phyloP scores from a whole-genome alignment of 2,797 vertebrate genomes.

The Pseudomugil tenellus region DNA sequence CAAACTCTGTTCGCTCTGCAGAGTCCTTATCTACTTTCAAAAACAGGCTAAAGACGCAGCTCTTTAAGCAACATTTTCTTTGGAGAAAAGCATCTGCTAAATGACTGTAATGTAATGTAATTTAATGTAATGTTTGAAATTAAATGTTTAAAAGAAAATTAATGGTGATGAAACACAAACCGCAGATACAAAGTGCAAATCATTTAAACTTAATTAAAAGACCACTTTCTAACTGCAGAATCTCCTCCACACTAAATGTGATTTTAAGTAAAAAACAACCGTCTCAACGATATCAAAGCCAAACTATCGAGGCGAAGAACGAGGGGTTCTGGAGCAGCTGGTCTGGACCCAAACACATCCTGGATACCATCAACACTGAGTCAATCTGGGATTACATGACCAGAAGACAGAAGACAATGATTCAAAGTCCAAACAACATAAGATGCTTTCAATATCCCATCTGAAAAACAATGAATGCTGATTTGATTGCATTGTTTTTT shows the following conservation, averaged over 20 bases:
- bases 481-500: conserved; percentile 6
- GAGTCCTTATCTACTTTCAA: too few species aligned
- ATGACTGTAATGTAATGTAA: too few species aligned
- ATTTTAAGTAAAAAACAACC: not conserved
- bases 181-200: too few species aligned
- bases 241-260: not conserved
- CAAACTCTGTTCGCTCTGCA: too few species aligned
- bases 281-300: not conserved
- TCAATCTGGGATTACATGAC: conserved; percentile 35
- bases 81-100: too few species aligned
- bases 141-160: too few species aligned
- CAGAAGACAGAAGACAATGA: conserved; percentile 19
- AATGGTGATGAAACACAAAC: too few species aligned
- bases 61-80: too few species aligned
- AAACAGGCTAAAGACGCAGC: too few species aligned
- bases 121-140: too few species aligned
- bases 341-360: conserved; percentile 24
- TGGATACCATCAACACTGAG: conserved; percentile 42
- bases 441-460: conserved; percentile 5
- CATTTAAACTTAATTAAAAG: too few species aligned
- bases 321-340: conserved; percentile 29
- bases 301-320: conserved; percentile 4
- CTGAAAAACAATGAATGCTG: not conserved
- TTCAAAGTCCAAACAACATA: conserved; percentile 5
- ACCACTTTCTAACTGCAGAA: not conserved